Evolutionary conservation across 2,797 vertebrate genomes (phyloP).

Genomic region (Pipistrellus nathusii): DNA sequence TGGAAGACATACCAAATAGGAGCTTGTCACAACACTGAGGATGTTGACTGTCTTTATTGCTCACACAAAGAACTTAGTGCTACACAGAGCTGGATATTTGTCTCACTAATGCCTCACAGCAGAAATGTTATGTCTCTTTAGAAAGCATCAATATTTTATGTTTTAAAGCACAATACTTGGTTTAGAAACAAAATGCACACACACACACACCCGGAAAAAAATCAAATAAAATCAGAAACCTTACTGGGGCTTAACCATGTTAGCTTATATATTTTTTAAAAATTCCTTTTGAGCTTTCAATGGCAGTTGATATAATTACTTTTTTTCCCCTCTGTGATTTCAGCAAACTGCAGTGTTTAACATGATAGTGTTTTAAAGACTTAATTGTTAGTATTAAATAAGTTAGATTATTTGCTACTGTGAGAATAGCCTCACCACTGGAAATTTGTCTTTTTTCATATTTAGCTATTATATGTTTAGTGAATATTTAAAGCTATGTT

Average conservation of each 20-base stretch:
- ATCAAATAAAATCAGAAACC: background rate
- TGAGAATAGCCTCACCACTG: conserved; percentile 45
- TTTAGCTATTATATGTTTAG: conserved; percentile 11
- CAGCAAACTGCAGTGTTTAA: background rate
- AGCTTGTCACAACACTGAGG: background rate
- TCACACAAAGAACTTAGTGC: conserved; percentile 17
- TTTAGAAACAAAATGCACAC: background rate
- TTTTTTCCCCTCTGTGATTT: background rate
- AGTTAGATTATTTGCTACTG: conserved; percentile 50
- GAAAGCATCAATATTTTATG: background rate
- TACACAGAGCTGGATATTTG: background rate
- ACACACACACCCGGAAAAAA: background rate
- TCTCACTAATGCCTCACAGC: background rate
- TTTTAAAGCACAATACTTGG: background rate
- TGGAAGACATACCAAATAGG: background rate
- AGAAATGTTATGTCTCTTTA: background rate
- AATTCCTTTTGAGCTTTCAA: background rate
- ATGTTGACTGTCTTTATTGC: background rate
- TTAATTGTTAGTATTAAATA: background rate
- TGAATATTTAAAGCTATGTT: conserved; percentile 15
- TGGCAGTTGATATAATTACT: background rate
- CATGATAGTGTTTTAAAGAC: background rate
- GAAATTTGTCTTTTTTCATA: conserved; percentile 50
- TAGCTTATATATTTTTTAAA: background rate
- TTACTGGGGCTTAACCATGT: background rate